Base-by-base conservation (phyloP, 2,888 invertebrate species). In the Harpalus rufipes region DNA sequence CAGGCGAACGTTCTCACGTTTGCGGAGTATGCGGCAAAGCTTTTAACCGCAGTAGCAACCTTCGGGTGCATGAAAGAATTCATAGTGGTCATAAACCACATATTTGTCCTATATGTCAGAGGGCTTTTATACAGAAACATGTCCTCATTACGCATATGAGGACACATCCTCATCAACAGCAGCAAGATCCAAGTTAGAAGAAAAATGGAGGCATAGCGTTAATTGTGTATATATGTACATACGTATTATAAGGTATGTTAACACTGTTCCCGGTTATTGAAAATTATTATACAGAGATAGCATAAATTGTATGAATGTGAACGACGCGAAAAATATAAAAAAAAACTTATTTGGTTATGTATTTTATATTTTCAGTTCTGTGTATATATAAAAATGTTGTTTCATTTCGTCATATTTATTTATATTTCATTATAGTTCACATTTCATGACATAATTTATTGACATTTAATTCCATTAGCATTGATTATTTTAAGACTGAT, bases 81-180 rank as follows among this genome's bases (percentile, higher is more conserved):
- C 86, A 86, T 21, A 82, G 59, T 18, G 86, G 86, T 2, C 84
- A 85, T 10, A 81, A 81, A 74, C 86, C 86, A 7, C 82, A 85
- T 76, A 81, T 74, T 18, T 86, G 86, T 41, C 68, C 82, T 0
- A 56, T 86, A 25, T 86, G 86, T 74, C 80, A 79, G 18, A 74
- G 84, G 5, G 79, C 83, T 0, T 86, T 86, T 21, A 84, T 84
- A n/a, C 86, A 86, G n/a, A 86, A 86, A 85, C 86, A 86, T 61
- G 86, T 85, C 0, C 51, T 86, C 6, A 82, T 74, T 16, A 81
- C 85, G 5, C 86, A 86, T 41, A 85, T 86, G 85, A 44, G 82
- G 39, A 86, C 82, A 10, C 86, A 86, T 56, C 84, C 84, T 25
- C 63, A 63, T 63, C 63, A 18, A 21, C 63, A 63, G 21, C 25